Evolutionary conservation across 2,888 invertebrate species (phyloP), one percentile per base, ranked within the genome.

Genomic region (Theristus sp.): DNA sequence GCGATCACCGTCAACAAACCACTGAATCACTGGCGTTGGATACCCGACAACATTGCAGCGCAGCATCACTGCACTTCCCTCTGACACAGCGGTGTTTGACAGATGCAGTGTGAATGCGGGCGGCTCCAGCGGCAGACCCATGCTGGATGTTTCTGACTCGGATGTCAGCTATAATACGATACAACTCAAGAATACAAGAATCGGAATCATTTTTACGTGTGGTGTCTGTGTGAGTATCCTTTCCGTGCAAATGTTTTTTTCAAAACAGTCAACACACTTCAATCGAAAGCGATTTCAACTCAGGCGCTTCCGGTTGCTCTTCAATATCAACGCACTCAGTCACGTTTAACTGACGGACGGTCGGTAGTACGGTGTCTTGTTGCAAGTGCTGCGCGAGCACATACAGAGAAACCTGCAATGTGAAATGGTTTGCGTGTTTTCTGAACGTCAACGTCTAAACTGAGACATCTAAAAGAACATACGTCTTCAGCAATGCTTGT

Each of bases 11-110:
- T 72, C 71, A 46, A 71, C 70, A 28, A 66, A 67, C 71, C 69
- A 70, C 64, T 67, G 69, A 69, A 76, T 68, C 67, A 69, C 60
- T 1, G 72, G 72, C 31, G 66, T 65, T 1, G 78, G 77, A 47
- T 67, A 66, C 10, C 77, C 77, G 6, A 67, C 64, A 38, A 77
- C 69, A 38, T 68, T 64, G 63, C 75, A 74, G 57, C 70, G 69
- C 20, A 75, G 66, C 1, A 63, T 62, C n/a, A 69, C 72, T 31
- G 67, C 64, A 17, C 67, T 67, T 13, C 61, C 61, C 27, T 38
- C 56, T 1, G 63, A 64, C n/a, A 69, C 67, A 6, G 63, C 62
- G 3, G 26, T 54, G 54, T 26, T 2, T n/a, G 20, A 17, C 49
- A 49, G 49, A n/a, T 10, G 49, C 24, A 49, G n/a, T 3, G 49